Conservation (phyloP, 2,113 vertebrate species). For the Megaleporinus macrocephalus region DNA sequence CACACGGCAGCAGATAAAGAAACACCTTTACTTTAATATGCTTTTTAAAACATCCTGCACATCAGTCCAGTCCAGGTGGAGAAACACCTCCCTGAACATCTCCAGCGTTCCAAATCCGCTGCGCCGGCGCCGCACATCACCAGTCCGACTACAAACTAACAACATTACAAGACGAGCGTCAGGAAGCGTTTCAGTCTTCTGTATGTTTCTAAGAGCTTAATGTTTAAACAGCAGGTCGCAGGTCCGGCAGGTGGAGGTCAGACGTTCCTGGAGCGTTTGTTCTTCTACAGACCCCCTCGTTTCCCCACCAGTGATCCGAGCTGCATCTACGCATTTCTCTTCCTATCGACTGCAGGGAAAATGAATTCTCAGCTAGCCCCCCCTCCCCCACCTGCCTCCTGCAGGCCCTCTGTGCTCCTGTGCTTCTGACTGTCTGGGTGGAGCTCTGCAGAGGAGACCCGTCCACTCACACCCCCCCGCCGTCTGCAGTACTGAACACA, state of each 20-base stretch:
- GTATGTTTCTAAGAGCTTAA: background rate
- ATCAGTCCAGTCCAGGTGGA: background rate
- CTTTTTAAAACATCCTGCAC: background rate
- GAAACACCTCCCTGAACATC: background rate
- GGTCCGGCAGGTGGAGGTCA: background rate
- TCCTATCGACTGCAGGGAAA: conserved; percentile 72
- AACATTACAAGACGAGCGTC: too few species aligned
- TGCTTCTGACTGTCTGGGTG: background rate
- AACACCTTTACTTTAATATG: background rate
- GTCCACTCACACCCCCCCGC: too few species aligned
- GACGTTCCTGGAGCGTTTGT: background rate
- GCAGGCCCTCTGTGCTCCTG: too few species aligned
- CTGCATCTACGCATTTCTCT: conserved; percentile 47
- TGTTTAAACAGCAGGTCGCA: background rate
- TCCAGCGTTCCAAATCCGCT: too few species aligned
- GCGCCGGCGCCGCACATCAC: too few species aligned
- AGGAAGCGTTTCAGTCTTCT: too few species aligned
- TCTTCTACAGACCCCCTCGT: too few species aligned
- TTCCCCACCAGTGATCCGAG: background rate
- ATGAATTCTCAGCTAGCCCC: conserved; percentile 64
- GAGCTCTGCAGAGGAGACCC: background rate
- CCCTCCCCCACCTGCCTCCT: conserved; percentile 18
- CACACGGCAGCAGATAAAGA: background rate
- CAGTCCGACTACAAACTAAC: too few species aligned
- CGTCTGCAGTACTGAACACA: too few species aligned